A percentile compares a stretch with the other conserved stretches of the same genome.
These are phyloP conservation scores for Gouania willdenowi DNA, from an alignment of 2,797 vertebrate genomes.

Conservation along the genomic window DNA sequence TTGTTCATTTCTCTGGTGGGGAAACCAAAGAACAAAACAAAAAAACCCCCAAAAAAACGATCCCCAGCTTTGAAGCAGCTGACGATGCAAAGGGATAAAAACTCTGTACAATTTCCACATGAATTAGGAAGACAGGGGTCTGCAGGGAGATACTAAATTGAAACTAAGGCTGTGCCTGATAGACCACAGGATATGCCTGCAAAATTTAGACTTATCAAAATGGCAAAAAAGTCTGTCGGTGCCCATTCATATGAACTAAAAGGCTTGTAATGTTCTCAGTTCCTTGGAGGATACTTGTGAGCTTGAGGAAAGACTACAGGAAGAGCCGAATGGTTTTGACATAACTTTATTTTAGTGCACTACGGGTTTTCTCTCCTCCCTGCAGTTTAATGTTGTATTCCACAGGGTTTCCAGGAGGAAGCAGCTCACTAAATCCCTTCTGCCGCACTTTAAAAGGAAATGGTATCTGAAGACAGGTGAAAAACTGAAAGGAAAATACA, in stretches of 20 bases:
- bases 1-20: conserved; percentile 77
- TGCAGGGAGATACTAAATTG: conserved; percentile 95
- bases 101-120: conserved; percentile 83
- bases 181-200: conserved; percentile 99
- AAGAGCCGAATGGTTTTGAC: conserved; percentile 97
- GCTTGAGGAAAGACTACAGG: conserved; percentile 86
- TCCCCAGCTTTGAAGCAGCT: conserved; percentile 76
- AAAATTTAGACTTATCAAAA: conserved; percentile 91
- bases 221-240: conserved; percentile 98
- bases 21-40: conserved; percentile 42
- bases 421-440: conserved; percentile 86
- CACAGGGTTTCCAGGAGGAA: conserved; percentile 86
- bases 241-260: conserved; percentile 95
- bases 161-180: conserved; percentile 96
- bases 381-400: conserved; percentile 90
- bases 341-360: conserved; percentile 89
- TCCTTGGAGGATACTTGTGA: conserved; percentile 85
- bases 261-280: conserved; percentile 90
- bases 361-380: conserved; percentile 87
- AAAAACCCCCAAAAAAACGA: conserved; percentile 47
- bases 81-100: conserved; percentile 65
- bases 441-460: conserved; percentile 86
- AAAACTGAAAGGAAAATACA: conserved; percentile 76
- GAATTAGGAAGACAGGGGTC: conserved; percentile 84
- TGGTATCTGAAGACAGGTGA: conserved; percentile 94